Conservation (phyloP, 2,797 vertebrate species). For the Anniella stebbinsi region DNA sequence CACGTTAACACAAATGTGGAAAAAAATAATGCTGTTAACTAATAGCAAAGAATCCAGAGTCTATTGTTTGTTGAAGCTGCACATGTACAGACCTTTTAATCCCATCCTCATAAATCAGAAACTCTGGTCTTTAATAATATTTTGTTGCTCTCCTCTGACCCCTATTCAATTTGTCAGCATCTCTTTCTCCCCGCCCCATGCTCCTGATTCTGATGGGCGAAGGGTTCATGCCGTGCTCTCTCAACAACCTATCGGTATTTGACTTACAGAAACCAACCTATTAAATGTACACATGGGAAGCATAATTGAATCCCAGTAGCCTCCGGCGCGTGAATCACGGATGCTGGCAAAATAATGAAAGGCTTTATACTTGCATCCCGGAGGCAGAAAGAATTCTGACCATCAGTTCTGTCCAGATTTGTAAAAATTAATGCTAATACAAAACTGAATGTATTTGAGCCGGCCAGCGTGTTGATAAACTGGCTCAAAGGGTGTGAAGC, state of each 20-base stretch:
- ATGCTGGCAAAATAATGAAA: conserved; percentile 41
- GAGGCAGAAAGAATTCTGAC: conserved; percentile 38
- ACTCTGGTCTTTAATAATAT: conserved; percentile 4
- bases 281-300: conserved; percentile 9
- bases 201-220: neutral
- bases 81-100: neutral
- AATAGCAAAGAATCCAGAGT: neutral
- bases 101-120: conserved; percentile 25
- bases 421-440: conserved; percentile 39
- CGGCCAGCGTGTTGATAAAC: neutral
- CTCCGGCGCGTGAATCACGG: neutral
- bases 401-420: neutral
- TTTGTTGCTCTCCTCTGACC: conserved; percentile 38
- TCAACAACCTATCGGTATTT: neutral
- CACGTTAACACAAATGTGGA: neutral
- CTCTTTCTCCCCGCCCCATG: neutral
- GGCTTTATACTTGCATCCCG: neutral
- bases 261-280: neutral
- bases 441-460: conserved; percentile 26
- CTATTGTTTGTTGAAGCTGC: conserved; percentile 1
- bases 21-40: neutral
- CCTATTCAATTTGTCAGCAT: conserved; percentile 30
- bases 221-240: neutral
- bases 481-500: neutral
- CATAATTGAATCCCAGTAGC: neutral